Evolutionary conservation across 2,888 invertebrate genomes (phyloP).

Genomic region (Plusia festucae): DNA sequence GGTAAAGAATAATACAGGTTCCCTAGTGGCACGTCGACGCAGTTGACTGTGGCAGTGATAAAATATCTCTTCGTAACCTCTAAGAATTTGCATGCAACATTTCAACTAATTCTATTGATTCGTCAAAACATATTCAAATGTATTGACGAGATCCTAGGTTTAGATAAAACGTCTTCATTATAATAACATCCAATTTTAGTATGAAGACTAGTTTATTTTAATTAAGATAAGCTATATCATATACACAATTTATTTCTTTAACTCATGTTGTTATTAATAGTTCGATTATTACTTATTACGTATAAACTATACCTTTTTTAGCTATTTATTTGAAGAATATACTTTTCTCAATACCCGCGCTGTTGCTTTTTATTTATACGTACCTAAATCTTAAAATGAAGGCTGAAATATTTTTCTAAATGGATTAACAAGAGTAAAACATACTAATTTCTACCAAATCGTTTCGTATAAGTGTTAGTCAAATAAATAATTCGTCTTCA

Average conservation of each 20-base stretch:
- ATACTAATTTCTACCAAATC: background rate
- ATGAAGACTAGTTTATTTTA: background rate
- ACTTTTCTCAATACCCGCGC: no score
- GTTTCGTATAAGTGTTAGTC: background rate
- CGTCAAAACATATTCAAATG: constrained; percentile 1
- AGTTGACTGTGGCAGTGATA: background rate
- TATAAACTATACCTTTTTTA: background rate
- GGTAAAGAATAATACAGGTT: constrained; percentile 10
- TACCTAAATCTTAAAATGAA: constrained; percentile 10
- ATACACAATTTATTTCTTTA: background rate
- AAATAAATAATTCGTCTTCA: background rate
- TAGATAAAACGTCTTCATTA: background rate
- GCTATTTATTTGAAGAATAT: no score
- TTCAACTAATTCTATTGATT: background rate
- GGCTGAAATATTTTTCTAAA: background rate
- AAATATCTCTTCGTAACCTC: background rate
- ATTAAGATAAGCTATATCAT: constrained; percentile 6
- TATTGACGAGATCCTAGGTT: background rate
- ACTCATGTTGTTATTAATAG: background rate
- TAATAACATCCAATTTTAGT: background rate
- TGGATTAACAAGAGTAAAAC: background rate
- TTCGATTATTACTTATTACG: background rate
- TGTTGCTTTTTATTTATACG: no score
- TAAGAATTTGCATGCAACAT: background rate
- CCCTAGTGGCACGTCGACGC: background rate